Base-by-base conservation (phyloP, 2,888 invertebrate genomes). In the Blastobasis adustella region DNA sequence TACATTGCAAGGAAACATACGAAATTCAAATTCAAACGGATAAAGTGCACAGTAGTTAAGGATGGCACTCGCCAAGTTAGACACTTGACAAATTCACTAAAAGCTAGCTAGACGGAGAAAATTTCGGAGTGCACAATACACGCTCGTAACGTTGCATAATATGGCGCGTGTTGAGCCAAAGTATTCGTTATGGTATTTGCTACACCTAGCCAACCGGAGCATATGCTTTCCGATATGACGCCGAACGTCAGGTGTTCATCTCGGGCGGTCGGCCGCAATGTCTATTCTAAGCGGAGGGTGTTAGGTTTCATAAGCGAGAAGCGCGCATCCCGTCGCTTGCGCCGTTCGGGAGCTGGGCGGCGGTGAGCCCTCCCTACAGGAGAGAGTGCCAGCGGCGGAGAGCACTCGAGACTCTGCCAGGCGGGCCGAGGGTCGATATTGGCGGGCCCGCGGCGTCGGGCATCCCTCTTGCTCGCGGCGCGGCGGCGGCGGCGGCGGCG, bases 111-210 rank as follows among this genome's bases (percentile, higher is more conserved):
- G 65, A 73, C 81, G 74, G 72, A 75, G 76, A 72, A 82, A 76
- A 74, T 79, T 79, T 80, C 71, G 69, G 71, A 79, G 73, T 73
- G 73, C 74, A 81, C 76, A 80, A 81, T 81, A 80, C 79, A 79
- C 76, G 77, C 72, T 65, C 67, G 78, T 82, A 84, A 79, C 74
- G 77, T 87, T 87, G 86, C 85, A 86, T 87, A 87, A 87, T 84
- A 85, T 78, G 78, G 75, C 81, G 79, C 79, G 82, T 79, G 79
- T 82, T 83, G 83, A 80, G 79, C 84, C 81, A 85, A 88, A 88
- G 80, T 87, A 86, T 87, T 87, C 87, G 85, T 85, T 86, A 86
- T 84, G 86, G 86, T 82, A 86, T 88, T 87, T 84, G 85, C 81
- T 85, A 82, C 85, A 86, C 84, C 84, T 82, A 84, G 84, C 84